phyloP scores from a whole-genome alignment of 2,113 vertebrate genomes.

The Ophiodon elongatus region DNA sequence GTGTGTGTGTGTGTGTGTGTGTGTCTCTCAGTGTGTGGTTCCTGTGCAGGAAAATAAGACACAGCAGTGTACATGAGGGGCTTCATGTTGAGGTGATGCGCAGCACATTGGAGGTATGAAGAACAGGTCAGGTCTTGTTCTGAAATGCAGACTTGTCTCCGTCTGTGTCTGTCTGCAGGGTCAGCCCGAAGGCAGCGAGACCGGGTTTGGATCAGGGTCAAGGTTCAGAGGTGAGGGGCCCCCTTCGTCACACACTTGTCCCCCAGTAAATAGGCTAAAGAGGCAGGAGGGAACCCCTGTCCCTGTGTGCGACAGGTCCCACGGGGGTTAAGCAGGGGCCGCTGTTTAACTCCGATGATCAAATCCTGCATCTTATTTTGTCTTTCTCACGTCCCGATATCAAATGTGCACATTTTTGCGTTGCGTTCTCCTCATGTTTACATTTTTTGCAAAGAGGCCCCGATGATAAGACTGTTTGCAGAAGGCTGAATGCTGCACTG shows the following conservation, averaged over 20 bases:
- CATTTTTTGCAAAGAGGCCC: slow-evolving; percentile 16
- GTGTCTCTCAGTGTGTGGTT: slow-evolving; percentile 35
- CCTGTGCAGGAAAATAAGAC: slow-evolving; percentile 33
- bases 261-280: slow-evolving; percentile 64
- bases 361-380: slow-evolving; percentile 38
- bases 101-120: slow-evolving; percentile 22
- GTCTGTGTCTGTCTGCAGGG: slow-evolving; percentile 45
- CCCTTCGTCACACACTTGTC: slow-evolving; percentile 61
- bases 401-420: neutral
- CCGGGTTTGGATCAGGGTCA: slow-evolving; percentile 54
- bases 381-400: slow-evolving; percentile 26
- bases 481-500: slow-evolving; percentile 14
- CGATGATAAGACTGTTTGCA: slow-evolving; percentile 18
- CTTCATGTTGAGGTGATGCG: slow-evolving; percentile 25
- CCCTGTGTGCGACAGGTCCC: slow-evolving; percentile 40
- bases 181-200: slow-evolving; percentile 41
- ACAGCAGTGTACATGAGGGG: neutral
- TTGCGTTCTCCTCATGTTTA: neutral
- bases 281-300: slow-evolving; percentile 66
- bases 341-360: slow-evolving; percentile 34
- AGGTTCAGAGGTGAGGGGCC: slow-evolving; percentile 68
- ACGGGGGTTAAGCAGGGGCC: slow-evolving; percentile 54
- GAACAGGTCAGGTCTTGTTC: slow-evolving; percentile 69
- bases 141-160: slow-evolving; percentile 58
- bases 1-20: slow-evolving; percentile 9